These are phyloP conservation scores for Corythornis cristatus DNA, from an alignment of 2,113 vertebrate genomes.

Conservation along the genomic window DNA sequence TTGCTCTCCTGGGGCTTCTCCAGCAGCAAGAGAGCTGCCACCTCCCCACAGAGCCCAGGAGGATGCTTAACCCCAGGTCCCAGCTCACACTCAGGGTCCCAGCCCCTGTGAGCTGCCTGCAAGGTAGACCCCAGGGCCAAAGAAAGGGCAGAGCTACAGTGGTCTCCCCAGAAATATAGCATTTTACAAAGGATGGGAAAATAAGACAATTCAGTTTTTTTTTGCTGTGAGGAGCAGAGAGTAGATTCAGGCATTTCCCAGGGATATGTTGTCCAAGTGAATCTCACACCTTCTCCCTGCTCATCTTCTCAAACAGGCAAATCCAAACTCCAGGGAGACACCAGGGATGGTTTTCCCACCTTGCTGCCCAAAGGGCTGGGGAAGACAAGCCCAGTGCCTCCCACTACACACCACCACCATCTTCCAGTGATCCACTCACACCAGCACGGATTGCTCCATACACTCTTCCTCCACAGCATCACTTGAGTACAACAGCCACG, in stretches of 20 bases:
- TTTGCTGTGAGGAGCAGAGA: background rate
- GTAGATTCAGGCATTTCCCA: background rate
- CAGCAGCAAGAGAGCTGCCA: background rate
- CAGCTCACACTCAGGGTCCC: background rate
- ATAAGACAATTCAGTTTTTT: background rate
- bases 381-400: background rate
- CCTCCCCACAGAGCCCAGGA: background rate
- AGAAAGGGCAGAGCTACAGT: background rate
- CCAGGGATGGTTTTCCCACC: background rate
- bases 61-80: accelerated
- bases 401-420: accelerated
- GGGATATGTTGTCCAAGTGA: accelerated
- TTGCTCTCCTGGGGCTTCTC: background rate
- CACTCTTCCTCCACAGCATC: background rate
- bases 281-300: accelerated
- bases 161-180: accelerated
- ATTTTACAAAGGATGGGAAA: background rate
- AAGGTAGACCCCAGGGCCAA: accelerated
- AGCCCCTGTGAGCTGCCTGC: background rate
- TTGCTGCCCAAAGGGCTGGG: accelerated
- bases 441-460: background rate
- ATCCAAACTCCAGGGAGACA: background rate
- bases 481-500: accelerated
- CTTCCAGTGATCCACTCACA: background rate
- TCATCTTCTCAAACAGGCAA: background rate